Percentiles rank a stretch among this genome's conserved stretches.
phyloP scores from a whole-genome alignment of 2,113 vertebrate species.

The Xiphophorus hellerii region DNA sequence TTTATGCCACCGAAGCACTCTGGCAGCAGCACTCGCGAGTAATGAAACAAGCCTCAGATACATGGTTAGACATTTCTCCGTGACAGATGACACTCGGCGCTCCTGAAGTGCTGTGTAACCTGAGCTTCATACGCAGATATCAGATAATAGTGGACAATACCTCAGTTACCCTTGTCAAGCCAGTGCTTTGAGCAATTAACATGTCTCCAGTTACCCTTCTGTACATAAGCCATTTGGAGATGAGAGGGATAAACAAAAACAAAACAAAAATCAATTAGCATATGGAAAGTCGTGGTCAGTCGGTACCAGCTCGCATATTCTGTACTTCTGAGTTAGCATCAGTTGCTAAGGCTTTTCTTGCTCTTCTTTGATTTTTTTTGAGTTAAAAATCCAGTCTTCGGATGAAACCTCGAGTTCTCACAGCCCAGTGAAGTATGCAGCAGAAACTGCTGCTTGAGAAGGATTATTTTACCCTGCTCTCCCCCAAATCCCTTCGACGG shows the following conservation, averaged over 20 bases:
- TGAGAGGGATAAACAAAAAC: conserved; percentile 50
- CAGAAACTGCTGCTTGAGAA: conserved; percentile 31
- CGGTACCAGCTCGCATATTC: conserved; percentile 18
- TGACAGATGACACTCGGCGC: conserved; percentile 75
- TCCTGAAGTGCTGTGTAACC: conserved; percentile 75
- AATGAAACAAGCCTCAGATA: conserved; percentile 66
- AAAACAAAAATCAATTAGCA: conserved; percentile 47
- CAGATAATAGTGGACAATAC: conserved; percentile 72
- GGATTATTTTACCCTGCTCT: conserved; percentile 59
- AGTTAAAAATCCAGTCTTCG: conserved; percentile 15
- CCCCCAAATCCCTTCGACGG: conserved; percentile 58
- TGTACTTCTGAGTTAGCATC: conserved; percentile 12
- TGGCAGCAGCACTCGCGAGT: conserved; percentile 59
- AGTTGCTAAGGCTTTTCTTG: conserved; percentile 21
- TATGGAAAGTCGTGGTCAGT: conserved; percentile 33
- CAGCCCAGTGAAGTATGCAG: conserved; percentile 41
- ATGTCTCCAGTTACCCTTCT: conserved; percentile 72
- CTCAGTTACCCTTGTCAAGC: conserved; percentile 68
- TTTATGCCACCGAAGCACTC: conserved; percentile 50
- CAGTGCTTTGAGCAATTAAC: conserved; percentile 71
- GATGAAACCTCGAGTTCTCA: conserved; percentile 63
- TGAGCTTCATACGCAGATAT: conserved; percentile 75
- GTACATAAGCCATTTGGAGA: conserved; percentile 55
- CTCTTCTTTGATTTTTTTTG: conserved; percentile 14
- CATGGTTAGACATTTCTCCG: conserved; percentile 46